These are phyloP conservation scores for Poeciliopsis paucimaculata DNA, from an alignment of 2,797 vertebrate species.

Conservation along the genomic window DNA sequence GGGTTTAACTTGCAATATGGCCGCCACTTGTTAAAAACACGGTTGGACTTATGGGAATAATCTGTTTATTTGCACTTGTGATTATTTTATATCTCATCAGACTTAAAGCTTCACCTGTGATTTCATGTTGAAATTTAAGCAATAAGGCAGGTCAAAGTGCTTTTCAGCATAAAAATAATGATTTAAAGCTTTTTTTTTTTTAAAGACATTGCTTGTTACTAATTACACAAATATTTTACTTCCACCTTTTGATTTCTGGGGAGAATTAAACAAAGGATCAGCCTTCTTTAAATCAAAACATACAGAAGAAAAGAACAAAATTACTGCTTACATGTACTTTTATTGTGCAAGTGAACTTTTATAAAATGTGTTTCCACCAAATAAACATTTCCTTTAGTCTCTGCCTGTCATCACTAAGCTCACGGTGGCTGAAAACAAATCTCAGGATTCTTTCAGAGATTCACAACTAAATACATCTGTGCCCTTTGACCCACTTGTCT, in stretches of 20 bases:
- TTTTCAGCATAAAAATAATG: no score
- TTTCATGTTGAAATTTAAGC: not conserved
- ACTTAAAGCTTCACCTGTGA: not conserved
- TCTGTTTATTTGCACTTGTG: not conserved
- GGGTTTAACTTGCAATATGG: not conserved
- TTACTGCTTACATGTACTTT: not conserved
- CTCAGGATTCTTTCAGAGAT: not conserved
- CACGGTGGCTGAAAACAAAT: not conserved
- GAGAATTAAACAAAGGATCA: not conserved
- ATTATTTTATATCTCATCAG: not conserved
- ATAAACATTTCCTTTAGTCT: not conserved
- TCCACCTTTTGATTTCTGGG: not conserved
- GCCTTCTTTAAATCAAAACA: not conserved
- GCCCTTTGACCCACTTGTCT: not conserved
- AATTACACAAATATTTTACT: not conserved
- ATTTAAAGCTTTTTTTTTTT: no score
- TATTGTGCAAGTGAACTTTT: not conserved
- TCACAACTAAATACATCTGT: not conserved
- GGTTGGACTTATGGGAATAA: not conserved
- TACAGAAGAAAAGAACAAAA: no score
- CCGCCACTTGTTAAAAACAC: not conserved
- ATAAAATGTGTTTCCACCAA: not conserved
- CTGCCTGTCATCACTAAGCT: not conserved
- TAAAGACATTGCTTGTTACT: not conserved
- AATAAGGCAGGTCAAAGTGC: no score